phyloP scores from a whole-genome alignment of 92 coral and sea anemone genomes.

The Epizoanthus scotinus region DNA sequence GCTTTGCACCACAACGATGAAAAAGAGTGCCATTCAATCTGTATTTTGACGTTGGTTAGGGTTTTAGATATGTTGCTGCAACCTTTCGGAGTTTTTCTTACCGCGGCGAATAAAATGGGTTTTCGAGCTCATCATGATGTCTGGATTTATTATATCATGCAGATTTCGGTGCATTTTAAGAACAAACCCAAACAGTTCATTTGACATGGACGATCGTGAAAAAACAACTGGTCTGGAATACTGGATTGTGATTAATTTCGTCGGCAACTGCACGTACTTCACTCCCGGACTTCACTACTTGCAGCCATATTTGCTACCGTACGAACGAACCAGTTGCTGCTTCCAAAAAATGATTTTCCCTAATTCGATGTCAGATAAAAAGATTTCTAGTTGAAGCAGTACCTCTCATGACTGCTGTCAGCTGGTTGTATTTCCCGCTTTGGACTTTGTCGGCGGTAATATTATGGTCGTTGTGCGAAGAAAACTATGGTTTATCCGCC shows the following conservation, averaged over 20 bases:
- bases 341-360: background rate
- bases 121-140: background rate
- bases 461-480: constrained; percentile 83
- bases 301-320: background rate
- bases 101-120: no score
- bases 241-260: background rate
- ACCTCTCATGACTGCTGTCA: constrained; percentile 46
- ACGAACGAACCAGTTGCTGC: background rate
- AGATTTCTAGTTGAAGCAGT: background rate
- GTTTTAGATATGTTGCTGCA: no score
- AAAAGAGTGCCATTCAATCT: no score
- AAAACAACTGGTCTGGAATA: background rate
- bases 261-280: background rate
- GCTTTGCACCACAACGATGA: no score
- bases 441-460: constrained; percentile 58
- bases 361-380: background rate
- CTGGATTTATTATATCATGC: background rate
- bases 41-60: no score
- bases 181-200: no score
- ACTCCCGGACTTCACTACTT: no score
- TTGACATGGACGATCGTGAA: no score
- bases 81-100: no score
- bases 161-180: no score
- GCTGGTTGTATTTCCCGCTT: constrained; percentile 98
- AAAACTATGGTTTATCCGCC: constrained; percentile 96